Evolutionary conservation across 1,140 invertebrate genomes (phyloP), one percentile per base, ranked within the genome.

Genomic region (Mylabris phalerata): DNA sequence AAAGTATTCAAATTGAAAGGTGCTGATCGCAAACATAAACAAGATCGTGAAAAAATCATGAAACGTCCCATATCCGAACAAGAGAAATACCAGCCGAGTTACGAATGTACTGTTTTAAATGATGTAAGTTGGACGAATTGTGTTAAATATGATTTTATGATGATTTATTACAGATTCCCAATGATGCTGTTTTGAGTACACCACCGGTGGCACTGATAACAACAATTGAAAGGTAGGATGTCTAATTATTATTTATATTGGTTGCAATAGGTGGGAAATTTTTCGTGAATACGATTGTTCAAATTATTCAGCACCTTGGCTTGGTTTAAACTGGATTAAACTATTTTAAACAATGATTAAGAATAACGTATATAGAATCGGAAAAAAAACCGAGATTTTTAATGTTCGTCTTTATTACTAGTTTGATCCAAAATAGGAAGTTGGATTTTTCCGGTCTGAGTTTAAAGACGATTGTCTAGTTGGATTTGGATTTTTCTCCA

Each of bases 21-120:
- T 10, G 95, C 94, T 0, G 95, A 98, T 75, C 79, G 95, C 47
- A 98, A 98, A 72, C 94, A 98, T 72, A 98, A 98, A 75, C 95
- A 97, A 69, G 95, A 98, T 75, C 77, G 92, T 11, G 94, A 98
- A 70, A 98, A 97, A 76, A 93, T 98, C 70, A 81, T 90, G 68
- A 90, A 93, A 66, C 78, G 92, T 59, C 88, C 92, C 10, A 79
- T 84, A 26, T 79, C 84, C 10, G 94, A 97, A 75, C 88, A 93
- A 71, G 92, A 96, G 57, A 96, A 96, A 70, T 97, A 92, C 74
- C 93, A 97, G 74, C 91, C 92, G 0, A 95, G 93, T 44, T 98
- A 91, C 74, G 93, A 97, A 55, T 95, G 92, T 70, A 98, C 95
- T 48, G 90, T 97, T 40, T 82, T 98, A 47, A 92, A 85, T 69